Conservation (phyloP, 2,797 vertebrate genomes). For the Pangasius krempfi region DNA sequence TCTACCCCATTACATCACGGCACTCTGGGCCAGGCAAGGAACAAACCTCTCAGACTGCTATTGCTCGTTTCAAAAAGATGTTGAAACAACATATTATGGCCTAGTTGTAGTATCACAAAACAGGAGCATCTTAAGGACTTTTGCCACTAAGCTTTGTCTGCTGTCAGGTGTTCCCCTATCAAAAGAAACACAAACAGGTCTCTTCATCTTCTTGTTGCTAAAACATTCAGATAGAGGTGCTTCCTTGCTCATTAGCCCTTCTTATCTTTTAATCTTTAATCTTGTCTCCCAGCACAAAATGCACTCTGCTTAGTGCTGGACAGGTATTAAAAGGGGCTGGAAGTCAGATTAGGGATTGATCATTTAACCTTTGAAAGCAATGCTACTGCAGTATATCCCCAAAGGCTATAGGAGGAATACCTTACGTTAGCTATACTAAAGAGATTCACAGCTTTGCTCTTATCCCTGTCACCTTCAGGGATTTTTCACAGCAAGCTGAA, state of each 20-base stretch:
- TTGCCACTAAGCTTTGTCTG: slow-evolving; percentile 31
- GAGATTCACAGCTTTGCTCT: slow-evolving; percentile 34
- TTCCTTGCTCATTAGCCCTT: slow-evolving; percentile 54
- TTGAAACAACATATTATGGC: neutral
- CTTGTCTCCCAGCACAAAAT: slow-evolving; percentile 59
- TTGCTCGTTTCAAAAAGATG: slow-evolving; percentile 21
- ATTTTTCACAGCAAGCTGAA: slow-evolving; percentile 31
- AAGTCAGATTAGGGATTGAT: slow-evolving; percentile 64
- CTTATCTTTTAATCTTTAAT: slow-evolving; percentile 63
- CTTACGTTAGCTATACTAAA: slow-evolving; percentile 15
- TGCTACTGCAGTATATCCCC: neutral
- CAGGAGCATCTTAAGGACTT: slow-evolving; percentile 7
- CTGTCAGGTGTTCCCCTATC: neutral
- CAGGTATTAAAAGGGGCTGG: slow-evolving; percentile 61
- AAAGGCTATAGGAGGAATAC: slow-evolving; percentile 29
- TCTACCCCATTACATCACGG: slow-evolving; percentile 72
- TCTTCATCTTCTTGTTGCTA: slow-evolving; percentile 48
- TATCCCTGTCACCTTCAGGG: slow-evolving; percentile 30
- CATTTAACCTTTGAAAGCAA: slow-evolving; percentile 53
- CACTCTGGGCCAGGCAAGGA: slow-evolving; percentile 22
- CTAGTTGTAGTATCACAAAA: neutral
- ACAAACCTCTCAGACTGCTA: slow-evolving; percentile 43
- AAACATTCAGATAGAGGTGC: neutral
- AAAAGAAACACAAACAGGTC: slow-evolving; percentile 36
- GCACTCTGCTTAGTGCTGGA: slow-evolving; percentile 56